Evolutionary conservation across 2,888 invertebrate genomes (phyloP).

Genomic region (Heteromurus nitidus): DNA sequence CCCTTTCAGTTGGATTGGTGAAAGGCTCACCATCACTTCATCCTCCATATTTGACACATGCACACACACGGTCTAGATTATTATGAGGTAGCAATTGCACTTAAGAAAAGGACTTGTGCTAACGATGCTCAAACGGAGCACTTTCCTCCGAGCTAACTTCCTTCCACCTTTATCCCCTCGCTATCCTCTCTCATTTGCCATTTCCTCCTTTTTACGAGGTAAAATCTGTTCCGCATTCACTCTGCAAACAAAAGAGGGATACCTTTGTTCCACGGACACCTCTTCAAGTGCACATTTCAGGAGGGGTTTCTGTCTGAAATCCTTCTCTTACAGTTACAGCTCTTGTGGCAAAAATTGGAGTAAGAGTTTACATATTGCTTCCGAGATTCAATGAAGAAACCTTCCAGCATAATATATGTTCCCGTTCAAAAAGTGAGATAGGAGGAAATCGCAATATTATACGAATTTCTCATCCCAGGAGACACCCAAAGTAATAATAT

Average conservation of each 20-base stretch:
- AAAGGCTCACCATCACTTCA: too few species aligned
- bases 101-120: slow-evolving; percentile 16
- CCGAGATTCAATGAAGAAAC: too few species aligned
- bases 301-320: too few species aligned
- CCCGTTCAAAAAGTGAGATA: neutral
- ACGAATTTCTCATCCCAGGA: neutral
- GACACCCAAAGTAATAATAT: slow-evolving; percentile 1
- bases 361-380: too few species aligned
- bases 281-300: too few species aligned
- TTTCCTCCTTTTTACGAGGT: slow-evolving; percentile 1
- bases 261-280: too few species aligned
- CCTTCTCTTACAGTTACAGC: too few species aligned
- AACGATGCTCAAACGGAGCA: slow-evolving; percentile 34
- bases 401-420: neutral
- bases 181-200: slow-evolving; percentile 16
- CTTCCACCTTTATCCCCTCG: neutral
- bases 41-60: neutral
- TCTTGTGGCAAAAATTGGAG: too few species aligned
- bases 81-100: slow-evolving; percentile 19
- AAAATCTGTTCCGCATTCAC: too few species aligned
- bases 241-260: too few species aligned
- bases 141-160: slow-evolving; percentile 16
- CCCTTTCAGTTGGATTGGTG: slow-evolving; percentile 25
- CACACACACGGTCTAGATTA: neutral
- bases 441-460: neutral